phyloP scores from a whole-genome alignment of 2,888 invertebrate species.

The Hartigia nigra region DNA sequence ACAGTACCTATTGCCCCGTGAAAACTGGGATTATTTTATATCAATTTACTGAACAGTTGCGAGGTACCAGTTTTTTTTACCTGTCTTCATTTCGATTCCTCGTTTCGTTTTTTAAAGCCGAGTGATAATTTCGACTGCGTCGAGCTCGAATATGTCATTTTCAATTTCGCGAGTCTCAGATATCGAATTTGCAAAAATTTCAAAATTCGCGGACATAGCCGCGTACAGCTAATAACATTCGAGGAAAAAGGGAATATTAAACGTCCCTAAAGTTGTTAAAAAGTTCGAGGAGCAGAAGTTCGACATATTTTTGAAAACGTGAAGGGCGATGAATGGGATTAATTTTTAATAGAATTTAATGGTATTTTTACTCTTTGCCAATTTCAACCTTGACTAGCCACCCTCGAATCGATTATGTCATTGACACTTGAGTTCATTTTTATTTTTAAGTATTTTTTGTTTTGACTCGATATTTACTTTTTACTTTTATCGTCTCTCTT shows the following conservation, averaged over 20 bases:
- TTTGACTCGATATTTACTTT: not conserved
- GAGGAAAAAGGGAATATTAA: not conserved
- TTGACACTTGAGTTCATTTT: not conserved
- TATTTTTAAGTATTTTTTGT: not conserved
- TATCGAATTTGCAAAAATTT: not conserved
- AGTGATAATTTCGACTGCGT: not conserved
- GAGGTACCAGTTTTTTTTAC: not conserved
- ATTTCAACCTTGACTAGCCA: not conserved
- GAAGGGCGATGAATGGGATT: not conserved
- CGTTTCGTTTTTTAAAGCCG: not conserved
- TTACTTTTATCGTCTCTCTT: not conserved
- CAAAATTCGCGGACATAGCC: not conserved
- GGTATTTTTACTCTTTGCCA: not conserved
- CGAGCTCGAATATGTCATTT: not conserved
- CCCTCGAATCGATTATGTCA: not conserved
- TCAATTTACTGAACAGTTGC: not conserved
- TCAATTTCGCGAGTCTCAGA: not conserved
- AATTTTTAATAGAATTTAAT: not conserved
- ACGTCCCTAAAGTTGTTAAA: not conserved
- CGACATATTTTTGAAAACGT: not conserved
- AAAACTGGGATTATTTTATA: not conserved
- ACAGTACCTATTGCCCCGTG: not conserved
- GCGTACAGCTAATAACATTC: not conserved
- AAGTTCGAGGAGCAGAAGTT: accelerated
- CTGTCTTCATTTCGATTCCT: not conserved